These are phyloP conservation scores for Oryzaephilus surinamensis DNA, from an alignment of 1,140 invertebrate species.

Conservation along the genomic window DNA sequence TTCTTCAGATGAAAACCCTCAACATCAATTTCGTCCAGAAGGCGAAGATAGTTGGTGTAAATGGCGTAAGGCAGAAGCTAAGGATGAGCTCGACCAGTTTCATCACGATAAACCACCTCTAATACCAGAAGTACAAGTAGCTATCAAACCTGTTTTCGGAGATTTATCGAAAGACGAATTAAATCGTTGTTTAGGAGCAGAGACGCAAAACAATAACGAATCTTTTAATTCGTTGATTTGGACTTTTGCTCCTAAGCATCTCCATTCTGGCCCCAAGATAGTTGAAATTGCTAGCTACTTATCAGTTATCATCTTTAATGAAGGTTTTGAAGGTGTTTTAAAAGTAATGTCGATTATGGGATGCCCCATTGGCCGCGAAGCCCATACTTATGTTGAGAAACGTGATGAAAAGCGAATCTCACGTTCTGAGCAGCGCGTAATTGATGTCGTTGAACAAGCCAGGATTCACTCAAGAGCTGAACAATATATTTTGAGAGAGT, in stretches of 20 bases:
- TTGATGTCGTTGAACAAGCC: too few relatives aligned
- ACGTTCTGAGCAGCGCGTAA: too few relatives aligned
- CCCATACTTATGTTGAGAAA: neutral
- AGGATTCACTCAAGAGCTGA: too few relatives aligned
- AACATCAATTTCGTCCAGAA: constrained; percentile 17
- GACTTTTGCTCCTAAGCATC: constrained; percentile 6
- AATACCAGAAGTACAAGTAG: constrained; percentile 1
- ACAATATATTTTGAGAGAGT: too few relatives aligned
- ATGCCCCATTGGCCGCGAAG: too few relatives aligned
- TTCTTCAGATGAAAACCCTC: constrained; percentile 22
- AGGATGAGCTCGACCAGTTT: neutral
- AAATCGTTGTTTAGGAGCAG: neutral
- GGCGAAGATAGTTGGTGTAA: constrained; percentile 13
- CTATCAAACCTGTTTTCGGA: constrained; percentile 9
- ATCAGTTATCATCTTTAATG: constrained; percentile 15
- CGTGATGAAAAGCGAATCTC: too few relatives aligned
- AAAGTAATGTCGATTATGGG: neutral
- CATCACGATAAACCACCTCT: constrained; percentile 8
- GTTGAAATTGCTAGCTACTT: constrained; percentile 13
- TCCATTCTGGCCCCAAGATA: constrained; percentile 11
- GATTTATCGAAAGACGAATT: constrained; percentile 7
- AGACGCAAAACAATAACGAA: constrained; percentile 25
- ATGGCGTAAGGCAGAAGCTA: constrained; percentile 12
- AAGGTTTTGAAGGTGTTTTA: constrained; percentile 12
- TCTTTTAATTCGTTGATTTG: constrained; percentile 11